These are phyloP conservation scores for Metopolophium dirhodum DNA, from an alignment of 1,140 invertebrate species.

Conservation along the genomic window DNA sequence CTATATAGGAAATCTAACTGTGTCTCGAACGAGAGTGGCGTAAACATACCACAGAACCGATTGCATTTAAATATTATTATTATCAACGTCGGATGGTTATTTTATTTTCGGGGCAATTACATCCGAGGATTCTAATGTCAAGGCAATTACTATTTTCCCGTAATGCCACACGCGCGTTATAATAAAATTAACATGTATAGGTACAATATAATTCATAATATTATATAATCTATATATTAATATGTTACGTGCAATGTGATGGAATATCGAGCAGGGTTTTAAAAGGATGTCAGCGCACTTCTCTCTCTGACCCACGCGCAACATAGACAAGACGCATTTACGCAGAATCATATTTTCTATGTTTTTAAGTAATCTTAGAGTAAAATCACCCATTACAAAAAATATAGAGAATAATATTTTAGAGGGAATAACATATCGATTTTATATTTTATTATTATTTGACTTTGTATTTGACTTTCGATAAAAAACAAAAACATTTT, in stretches of 20 bases:
- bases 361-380: no score
- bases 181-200: neutral
- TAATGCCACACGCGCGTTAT: neutral
- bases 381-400: no score
- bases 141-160: neutral
- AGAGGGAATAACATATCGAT: no score
- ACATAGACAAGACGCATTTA: no score
- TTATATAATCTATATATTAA: neutral
- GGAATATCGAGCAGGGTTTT: neutral
- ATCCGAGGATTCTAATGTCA: slow-evolving; percentile 23
- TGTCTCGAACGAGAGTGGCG: neutral
- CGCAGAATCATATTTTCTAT: no score
- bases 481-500: no score
- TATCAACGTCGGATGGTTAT: neutral
- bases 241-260: neutral
- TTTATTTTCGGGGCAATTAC: slow-evolving; percentile 7
- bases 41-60: neutral
- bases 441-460: no score
- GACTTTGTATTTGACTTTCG: no score
- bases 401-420: no score
- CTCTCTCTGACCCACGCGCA: no score
- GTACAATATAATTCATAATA: neutral
- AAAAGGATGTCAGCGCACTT: no score
- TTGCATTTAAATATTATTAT: slow-evolving; percentile 14
- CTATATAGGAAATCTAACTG: neutral